Evolutionary conservation across 2,797 vertebrate genomes (phyloP), one percentile per base, ranked within the genome.

Genomic region (Propithecus perrieri): DNA sequence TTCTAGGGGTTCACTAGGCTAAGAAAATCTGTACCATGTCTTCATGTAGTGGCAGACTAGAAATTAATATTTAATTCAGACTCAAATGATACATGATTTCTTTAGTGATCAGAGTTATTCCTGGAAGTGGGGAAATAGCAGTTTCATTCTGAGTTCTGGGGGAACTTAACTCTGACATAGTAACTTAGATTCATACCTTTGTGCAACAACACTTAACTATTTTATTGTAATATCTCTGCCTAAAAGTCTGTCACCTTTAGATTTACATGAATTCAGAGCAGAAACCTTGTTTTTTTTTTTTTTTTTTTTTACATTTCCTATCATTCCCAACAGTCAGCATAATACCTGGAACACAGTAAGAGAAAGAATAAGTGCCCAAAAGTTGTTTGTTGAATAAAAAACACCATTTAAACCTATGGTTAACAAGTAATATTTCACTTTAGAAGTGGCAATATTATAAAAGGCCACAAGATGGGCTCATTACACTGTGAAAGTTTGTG

Each of bases 401-500:
- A 59, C 22, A 50, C 4, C 43, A 43, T 72, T 59, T 76, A 92
- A 92, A 84, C 38, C 30, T 86, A 41, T 28, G 57, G 30, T 57
- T 89, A 91, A 65, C 43, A 79, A 43, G 35, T 53, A 78, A 38
- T 43, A 43, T 72, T 90, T 87, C n/a, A 78, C 72, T 87, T 86
- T 93, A 87, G 89, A 95, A 95, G 79, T 46, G 72, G 97, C 43
- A 98, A 87, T 98, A 94, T 96, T 96, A 85, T 63, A 89, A 89
- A 96, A 97, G 97, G 92, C 97, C 97, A 98, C 97, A 98, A 97
- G 97, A 91, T 97, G 97, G 97, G 71, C 85, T 96, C 97, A 78
- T 97, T 97, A 97, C 97, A 84, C 97, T 96, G 76, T 96, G 86
- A 65, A 94, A 96, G 63, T 93, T 63, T 67, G 33, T 91, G 67